Percentiles rank a stretch among this genome's conserved stretches.
Evolutionary conservation across 2,113 vertebrate species (phyloP).

Genomic region (Scatophagus argus): DNA sequence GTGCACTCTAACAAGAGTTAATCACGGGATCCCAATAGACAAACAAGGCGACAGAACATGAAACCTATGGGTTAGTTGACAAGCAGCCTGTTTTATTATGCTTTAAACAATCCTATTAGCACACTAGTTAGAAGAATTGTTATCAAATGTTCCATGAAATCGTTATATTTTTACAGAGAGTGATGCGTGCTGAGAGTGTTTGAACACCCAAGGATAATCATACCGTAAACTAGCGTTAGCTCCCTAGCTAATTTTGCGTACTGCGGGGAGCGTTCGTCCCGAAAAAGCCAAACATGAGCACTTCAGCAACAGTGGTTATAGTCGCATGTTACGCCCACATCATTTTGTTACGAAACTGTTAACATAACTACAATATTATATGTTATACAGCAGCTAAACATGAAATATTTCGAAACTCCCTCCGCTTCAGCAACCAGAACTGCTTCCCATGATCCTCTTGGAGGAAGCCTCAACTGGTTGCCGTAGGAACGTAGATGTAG

Average conservation of each 20-base stretch:
- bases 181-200: not conserved
- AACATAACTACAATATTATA: not conserved
- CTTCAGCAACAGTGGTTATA: not conserved
- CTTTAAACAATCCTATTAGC: not conserved
- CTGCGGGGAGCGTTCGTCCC: not conserved
- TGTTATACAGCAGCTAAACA: slow-evolving; percentile 17
- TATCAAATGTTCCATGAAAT: not conserved
- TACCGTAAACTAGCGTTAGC: slow-evolving; percentile 62
- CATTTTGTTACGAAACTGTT: fast-evolving
- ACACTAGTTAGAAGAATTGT: not conserved
- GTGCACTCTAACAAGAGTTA: not conserved
- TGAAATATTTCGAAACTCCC: slow-evolving; percentile 82
- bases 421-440: slow-evolving; percentile 58
- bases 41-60: not conserved
- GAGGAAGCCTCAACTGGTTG: slow-evolving; percentile 71
- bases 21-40: not conserved
- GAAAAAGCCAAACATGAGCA: not conserved
- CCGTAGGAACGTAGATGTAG: slow-evolving; percentile 65
- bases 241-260: slow-evolving; percentile 37
- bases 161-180: not conserved
- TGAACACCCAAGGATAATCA: not conserved
- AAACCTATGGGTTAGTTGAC: not conserved
- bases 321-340: not conserved
- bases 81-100: not conserved
- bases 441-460: slow-evolving; percentile 75